Conservation (phyloP, 2,888 invertebrate species). For the Galeopsomyia nigrocyanea region DNA sequence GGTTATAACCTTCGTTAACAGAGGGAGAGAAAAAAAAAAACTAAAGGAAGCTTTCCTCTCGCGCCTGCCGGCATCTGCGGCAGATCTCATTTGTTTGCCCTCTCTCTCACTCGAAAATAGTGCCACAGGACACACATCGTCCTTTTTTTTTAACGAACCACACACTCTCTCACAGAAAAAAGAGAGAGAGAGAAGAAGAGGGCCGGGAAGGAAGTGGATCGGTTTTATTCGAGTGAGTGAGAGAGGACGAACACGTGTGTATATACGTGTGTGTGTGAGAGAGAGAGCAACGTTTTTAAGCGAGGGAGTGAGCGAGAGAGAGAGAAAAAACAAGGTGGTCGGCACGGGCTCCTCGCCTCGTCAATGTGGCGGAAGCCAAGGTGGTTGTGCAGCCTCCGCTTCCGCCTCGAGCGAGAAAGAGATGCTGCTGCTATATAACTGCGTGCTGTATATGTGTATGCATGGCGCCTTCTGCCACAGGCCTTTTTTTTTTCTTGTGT, state of each 20-base stretch:
- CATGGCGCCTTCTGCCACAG: not conserved
- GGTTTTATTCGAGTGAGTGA: conserved; percentile 16
- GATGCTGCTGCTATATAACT: conserved; percentile 32
- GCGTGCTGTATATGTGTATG: not conserved
- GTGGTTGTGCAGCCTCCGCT: conserved; percentile 66
- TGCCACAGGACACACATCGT: not conserved
- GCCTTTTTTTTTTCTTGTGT: not conserved
- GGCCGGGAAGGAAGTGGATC: conserved; percentile 47
- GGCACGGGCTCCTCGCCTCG: conserved; percentile 48
- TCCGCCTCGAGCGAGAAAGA: conserved; percentile 57
- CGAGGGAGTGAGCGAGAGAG: conserved; percentile 13
- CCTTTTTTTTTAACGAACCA: not conserved
- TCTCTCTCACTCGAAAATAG: not conserved
- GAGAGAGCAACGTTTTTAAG: conserved; percentile 6
- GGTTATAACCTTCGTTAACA: too few relatives aligned
- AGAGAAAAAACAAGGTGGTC: conserved; percentile 47
- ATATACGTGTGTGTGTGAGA: conserved; percentile 38
- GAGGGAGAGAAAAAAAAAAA: too few relatives aligned
- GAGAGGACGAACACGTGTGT: conserved; percentile 33
- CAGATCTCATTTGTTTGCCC: not conserved
- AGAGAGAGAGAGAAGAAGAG: conserved; percentile 33
- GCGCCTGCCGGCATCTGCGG: not conserved
- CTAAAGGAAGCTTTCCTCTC: too few relatives aligned
- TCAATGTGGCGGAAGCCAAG: conserved; percentile 67
- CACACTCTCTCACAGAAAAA: conserved; percentile 25